These are phyloP conservation scores for Mesitornis unicolor DNA, from an alignment of 2,113 vertebrate genomes.

Conservation along the genomic window DNA sequence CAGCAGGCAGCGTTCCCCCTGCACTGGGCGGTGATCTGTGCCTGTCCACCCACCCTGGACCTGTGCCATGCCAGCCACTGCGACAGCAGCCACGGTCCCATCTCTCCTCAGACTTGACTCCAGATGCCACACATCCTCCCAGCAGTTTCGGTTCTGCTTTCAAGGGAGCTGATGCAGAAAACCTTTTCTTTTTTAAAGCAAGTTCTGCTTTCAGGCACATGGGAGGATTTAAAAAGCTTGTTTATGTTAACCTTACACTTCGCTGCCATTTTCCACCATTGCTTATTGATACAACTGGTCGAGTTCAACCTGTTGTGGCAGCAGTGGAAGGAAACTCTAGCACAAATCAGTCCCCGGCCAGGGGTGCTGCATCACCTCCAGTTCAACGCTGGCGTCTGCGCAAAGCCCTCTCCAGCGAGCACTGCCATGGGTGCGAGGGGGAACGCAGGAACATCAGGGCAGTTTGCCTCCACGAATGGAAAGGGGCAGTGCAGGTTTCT, in stretches of 20 bases:
- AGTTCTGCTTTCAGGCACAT: slow-evolving; percentile 35
- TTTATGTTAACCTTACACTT: not conserved
- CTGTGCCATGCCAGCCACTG: too few relatives aligned
- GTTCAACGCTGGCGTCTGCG: not conserved
- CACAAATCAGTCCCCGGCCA: not conserved
- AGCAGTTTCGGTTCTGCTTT: slow-evolving; percentile 26
- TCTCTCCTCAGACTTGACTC: not conserved
- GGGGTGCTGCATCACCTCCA: not conserved
- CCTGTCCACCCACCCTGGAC: too few relatives aligned
- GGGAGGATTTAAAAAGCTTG: not conserved
- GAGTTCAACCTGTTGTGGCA: not conserved
- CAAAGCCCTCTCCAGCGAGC: not conserved
- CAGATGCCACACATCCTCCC: not conserved
- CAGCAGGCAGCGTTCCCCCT: not conserved
- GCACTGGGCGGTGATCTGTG: too few relatives aligned
- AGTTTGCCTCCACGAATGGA: not conserved
- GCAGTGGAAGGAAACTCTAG: not conserved
- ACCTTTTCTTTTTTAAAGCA: not conserved
- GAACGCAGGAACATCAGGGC: not conserved
- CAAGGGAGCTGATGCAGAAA: not conserved
- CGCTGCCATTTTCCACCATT: not conserved
- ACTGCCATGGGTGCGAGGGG: not conserved
- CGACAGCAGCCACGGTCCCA: not conserved
- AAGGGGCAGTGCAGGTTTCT: not conserved
- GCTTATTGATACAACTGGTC: not conserved